Evolutionary conservation across 2,888 invertebrate species (phyloP), one percentile per base, ranked within the genome.

Genomic region (Oligia strigilis): DNA sequence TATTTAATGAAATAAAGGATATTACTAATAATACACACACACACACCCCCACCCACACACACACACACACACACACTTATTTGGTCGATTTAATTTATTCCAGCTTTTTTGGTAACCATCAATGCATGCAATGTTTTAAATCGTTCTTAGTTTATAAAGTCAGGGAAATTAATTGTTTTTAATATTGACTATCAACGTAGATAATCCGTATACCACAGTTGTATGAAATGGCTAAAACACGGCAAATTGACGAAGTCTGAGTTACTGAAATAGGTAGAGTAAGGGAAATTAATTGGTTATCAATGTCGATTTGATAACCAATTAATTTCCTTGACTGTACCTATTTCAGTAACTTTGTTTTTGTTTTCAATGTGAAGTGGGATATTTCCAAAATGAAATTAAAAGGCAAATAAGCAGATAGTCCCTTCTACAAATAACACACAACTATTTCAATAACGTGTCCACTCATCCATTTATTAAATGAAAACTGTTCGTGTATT

Each of bases 401-500:
- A n/a, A 36, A 52, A 55, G 2, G 9, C 4, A 65, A 46, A 19
- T 5, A 65, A 55, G 4, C 4, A 55, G 43, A 73, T 29, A 29
- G 14, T 0, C 14, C 6, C 1, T 1, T 14, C n/a, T 60, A n/a
- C 55, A 49, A 74, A 66, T 49, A 84, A 52, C 46, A 70, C 2
- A 36, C 13, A 36, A 17, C 43, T n/a, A 52, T 55, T 65, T 67
- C 11, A 1, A 49, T 46, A 76, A 17, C 5, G 0, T 70, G 64
- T 58, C 17, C 62, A 60, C 19, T 64, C 58, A 40, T 8, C 43
- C 52, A 62, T 86, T 78, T 71, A 79, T 74, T 76, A 60, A 81
- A 84, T 75, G 36, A 67, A 78, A 78, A 66, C 65, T 36, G 46
- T 62, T 67, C n/a, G 40, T 43, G 66, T 82, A 72, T 77, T 82